Conservation (phyloP, 2,113 vertebrate species). For the Grus americana region DNA sequence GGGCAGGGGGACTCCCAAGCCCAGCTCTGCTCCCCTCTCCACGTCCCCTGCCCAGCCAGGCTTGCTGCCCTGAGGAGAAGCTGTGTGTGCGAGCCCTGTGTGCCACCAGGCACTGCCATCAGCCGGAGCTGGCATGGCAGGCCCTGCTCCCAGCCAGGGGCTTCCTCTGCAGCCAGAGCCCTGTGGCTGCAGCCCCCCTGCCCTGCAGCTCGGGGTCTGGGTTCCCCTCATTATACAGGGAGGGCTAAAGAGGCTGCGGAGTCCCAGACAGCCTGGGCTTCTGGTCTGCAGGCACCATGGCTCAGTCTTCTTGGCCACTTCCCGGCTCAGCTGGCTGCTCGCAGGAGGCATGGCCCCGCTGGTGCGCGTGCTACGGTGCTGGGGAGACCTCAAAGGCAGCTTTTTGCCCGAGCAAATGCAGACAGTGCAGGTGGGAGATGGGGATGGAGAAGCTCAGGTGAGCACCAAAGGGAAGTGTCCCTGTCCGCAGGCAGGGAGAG, state of each 20-base stretch:
- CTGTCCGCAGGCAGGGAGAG: background rate
- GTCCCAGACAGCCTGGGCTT: too few species aligned
- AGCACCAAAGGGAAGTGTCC: background rate
- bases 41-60: rapidly evolving
- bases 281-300: background rate
- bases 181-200: background rate
- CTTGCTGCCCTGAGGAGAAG: background rate
- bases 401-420: background rate
- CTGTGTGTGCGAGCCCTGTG: background rate
- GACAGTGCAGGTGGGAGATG: background rate
- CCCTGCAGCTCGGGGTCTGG: background rate
- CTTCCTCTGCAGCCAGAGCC: background rate
- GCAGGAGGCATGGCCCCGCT: rapidly evolving
- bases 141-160: background rate
- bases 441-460: background rate
- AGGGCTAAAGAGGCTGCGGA: background rate
- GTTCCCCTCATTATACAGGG: rapidly evolving
- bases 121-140: rapidly evolving
- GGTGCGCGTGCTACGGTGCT: rapidly evolving
- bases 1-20: background rate
- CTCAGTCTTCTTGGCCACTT: background rate
- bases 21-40: background rate
- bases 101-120: background rate
- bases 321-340: background rate
- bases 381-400: background rate